Conservation (phyloP, 1,140 invertebrate genomes). For the Drosophila navojoa region DNA sequence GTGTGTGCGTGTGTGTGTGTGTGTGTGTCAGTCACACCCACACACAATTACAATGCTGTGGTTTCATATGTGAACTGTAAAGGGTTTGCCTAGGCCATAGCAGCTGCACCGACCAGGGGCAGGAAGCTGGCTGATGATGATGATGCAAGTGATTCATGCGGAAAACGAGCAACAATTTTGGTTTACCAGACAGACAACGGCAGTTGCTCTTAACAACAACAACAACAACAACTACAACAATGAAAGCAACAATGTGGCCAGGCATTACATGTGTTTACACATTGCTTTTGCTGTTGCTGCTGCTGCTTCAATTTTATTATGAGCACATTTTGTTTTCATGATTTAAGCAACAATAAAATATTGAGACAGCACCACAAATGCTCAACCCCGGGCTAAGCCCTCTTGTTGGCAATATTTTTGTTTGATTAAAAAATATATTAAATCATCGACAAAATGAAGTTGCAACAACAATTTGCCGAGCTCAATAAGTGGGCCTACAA, state of each 20-base stretch:
- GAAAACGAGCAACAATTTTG: slow-evolving; percentile 82
- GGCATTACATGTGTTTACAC: slow-evolving; percentile 75
- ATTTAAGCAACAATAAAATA: slow-evolving; percentile 27
- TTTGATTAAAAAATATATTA: slow-evolving; percentile 72
- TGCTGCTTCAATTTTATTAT: slow-evolving; percentile 75
- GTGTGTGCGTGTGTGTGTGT: slow-evolving; percentile 25
- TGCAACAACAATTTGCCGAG: neutral
- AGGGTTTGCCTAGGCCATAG: slow-evolving; percentile 29
- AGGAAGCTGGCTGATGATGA: slow-evolving; percentile 48
- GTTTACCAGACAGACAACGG: slow-evolving; percentile 78
- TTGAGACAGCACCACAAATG: neutral
- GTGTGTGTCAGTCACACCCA: slow-evolving; percentile 14
- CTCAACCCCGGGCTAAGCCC: neutral
- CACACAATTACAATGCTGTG: slow-evolving; percentile 71
- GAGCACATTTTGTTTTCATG: slow-evolving; percentile 51
- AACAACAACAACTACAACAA: slow-evolving; percentile 29
- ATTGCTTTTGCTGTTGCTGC: slow-evolving; percentile 36
- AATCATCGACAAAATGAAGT: slow-evolving; percentile 61
- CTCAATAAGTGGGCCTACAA: neutral
- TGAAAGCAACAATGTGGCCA: slow-evolving; percentile 44
- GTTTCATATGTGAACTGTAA: slow-evolving; percentile 43
- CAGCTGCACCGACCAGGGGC: slow-evolving; percentile 17
- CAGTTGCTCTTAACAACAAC: slow-evolving; percentile 48
- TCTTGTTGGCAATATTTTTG: slow-evolving; percentile 10
- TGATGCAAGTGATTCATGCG: slow-evolving; percentile 81